Conservation (phyloP, 1,140 invertebrate genomes). For the Oreohelix idahoensis region DNA sequence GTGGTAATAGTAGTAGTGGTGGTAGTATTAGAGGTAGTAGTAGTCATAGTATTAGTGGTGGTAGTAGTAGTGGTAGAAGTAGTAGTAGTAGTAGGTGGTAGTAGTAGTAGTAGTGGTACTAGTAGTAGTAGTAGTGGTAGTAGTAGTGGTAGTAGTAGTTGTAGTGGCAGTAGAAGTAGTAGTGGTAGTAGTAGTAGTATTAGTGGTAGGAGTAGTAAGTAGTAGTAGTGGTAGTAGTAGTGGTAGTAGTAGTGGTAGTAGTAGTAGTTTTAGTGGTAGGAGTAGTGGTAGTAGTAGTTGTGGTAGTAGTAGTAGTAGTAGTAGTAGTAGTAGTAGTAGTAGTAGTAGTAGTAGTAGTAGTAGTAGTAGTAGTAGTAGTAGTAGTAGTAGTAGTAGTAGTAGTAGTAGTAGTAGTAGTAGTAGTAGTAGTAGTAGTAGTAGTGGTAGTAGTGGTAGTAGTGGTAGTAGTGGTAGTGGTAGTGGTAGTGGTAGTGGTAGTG, state of each 20-base stretch:
- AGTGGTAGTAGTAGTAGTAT: no score
- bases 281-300: no score
- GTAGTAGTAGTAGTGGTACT: slow-evolving; percentile 4
- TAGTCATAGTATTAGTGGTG: no score
- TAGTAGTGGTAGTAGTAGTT: slow-evolving; percentile 10
- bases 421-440: neutral
- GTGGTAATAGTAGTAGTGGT: no score
- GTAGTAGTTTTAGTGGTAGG: no score
- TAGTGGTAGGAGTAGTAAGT: neutral
- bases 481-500: neutral
- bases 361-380: slow-evolving; percentile 12
- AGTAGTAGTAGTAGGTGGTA: no score
- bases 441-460: neutral
- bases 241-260: no score
- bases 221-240: no score
- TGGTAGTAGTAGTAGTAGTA: no score
- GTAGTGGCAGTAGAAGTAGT: neutral
- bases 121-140: slow-evolving; percentile 2
- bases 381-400: neutral
- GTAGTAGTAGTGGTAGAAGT: no score
- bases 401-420: neutral
- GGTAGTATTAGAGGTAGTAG: no score
- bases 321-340: no score
- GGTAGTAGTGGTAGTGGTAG: neutral
- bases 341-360: neutral